Conservation (phyloP, 2,797 vertebrate species). For the Podarcis siculus region DNA sequence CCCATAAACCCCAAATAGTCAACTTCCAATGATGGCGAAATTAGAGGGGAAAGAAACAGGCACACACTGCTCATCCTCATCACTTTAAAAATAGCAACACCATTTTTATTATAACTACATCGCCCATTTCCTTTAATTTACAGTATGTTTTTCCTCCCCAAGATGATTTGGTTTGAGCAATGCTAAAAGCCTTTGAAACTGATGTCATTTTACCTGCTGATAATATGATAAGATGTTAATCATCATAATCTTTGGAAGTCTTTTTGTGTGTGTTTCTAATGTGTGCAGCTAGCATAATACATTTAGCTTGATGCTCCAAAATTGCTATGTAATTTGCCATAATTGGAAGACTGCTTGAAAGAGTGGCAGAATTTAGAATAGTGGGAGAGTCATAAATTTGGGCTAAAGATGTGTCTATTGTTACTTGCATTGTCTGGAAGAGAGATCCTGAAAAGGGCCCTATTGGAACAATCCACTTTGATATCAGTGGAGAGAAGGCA, state of each 20-base stretch:
- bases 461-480: not conserved
- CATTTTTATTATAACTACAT: slow-evolving; percentile 40
- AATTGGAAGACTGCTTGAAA: slow-evolving; percentile 55
- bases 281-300: slow-evolving; percentile 50
- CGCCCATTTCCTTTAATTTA: slow-evolving; percentile 5
- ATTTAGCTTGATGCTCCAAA: slow-evolving; percentile 58
- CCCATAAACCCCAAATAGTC: slow-evolving; percentile 4
- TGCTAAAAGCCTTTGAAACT: slow-evolving; percentile 43
- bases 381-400: slow-evolving; percentile 11
- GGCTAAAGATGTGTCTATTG: slow-evolving; percentile 30
- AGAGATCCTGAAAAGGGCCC: not conserved
- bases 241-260: slow-evolving; percentile 42
- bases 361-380: slow-evolving; percentile 51
- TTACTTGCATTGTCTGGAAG: slow-evolving; percentile 17
- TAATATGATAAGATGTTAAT: slow-evolving; percentile 52
- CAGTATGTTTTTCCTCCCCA: slow-evolving; percentile 24
- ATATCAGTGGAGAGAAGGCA: not conserved
- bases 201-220: slow-evolving; percentile 28
- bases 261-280: slow-evolving; percentile 63
- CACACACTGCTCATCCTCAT: slow-evolving; percentile 22
- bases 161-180: slow-evolving; percentile 39
- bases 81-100: slow-evolving; percentile 42
- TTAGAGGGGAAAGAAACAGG: slow-evolving; percentile 15
- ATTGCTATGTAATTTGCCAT: slow-evolving; percentile 65
- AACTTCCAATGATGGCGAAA: slow-evolving; percentile 19